Base-by-base conservation (phyloP, 2,113 vertebrate genomes). In the Engraulis encrasicolus region DNA sequence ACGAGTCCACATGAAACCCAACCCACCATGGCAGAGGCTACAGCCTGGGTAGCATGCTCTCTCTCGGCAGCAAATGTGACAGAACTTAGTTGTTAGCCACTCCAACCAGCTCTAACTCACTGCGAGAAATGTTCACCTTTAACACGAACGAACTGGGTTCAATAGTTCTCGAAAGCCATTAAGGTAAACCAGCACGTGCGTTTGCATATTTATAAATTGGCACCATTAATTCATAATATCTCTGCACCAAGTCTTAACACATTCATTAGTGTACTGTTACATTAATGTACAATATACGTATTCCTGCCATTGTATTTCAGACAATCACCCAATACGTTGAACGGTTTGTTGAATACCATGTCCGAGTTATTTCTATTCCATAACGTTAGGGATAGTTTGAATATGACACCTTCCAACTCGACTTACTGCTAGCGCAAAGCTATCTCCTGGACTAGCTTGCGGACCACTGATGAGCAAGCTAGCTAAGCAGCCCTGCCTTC, bases 1-100 rank as follows among this genome's bases (percentile, higher is more conserved):
- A 74, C 66, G 66, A 74, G 66, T 74, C 66, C 66, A 74, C 66
- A 74, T 34, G 79, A 80, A 81, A 81, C 80, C 80, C 31, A 81
- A 58, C 50, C 50, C 80, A 58, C 80, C 66, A 74, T 74, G 6
- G 27, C 66, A 74, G 11, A 74, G 27, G 66, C 66, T 74, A 81
- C 78, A 78, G 34, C 27, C 79, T 6, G 23, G 66, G 40, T 77
- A 77, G 31, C 36, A 37, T 36, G 71, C 81, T 77, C 19, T 82
- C 81, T 77, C 19, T 82, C 48, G 12, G 74, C 9, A 2, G 49
- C 61, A 74, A 74, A 71, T 74, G 27, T 74, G 66, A 74, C 66
- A 74, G 66, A 74, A 74, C 66, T 17, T 36, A 14, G 18, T 74
- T 12, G 58, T 66, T 66, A 66, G 58, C 58, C 66, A 34, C 31